Base-by-base conservation (phyloP, 2,797 vertebrate genomes). In the Pterois miles region DNA sequence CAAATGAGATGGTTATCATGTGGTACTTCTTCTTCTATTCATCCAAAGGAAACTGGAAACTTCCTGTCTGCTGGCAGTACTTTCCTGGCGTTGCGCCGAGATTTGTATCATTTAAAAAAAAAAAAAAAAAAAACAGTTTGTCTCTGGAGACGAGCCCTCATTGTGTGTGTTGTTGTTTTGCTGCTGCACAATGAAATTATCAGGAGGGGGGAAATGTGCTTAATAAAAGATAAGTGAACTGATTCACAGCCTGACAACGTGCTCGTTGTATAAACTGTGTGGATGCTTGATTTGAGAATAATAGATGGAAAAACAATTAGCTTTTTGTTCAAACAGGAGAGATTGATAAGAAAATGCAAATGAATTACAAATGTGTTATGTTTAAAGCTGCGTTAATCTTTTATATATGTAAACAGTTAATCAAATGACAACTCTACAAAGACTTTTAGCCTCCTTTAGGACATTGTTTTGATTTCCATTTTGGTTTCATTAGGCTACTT, bases 61-160 rank as follows among this genome's bases (percentile, higher is more conserved):
- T 71, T 81, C 56, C 25, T 20, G 33, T 9, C 34, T 29, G 18
- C 2, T 6, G 7, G 27, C 7, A 20, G 31, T 9, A 4, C n/a
- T 56, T 76, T 69, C 0, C 52, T 25, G 43, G 31, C 52, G 2
- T 23, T 13, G n/a, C 34, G 33, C 29, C 56, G n/a, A 75, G 34
- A 77, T 58, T 46, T 36, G 25, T 52, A n/a, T 63, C 29, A 67
- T 74, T 65, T 16, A n/a, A 62, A 70, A 62, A 25, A 53, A 62
- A 70, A 62, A n/a, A 58, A 52, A 20, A 52, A 3, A n/a, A n/a
- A n/a, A n/a, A n/a, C n/a, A n/a, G 27, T 62, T 60, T 48, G 46
- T 71, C 74, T 81, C 65, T 11, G 52, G 71, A 66, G 69, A 80
- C 29, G 68, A 80, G 68, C 12, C 31, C 74, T 74, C 52, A 46